These are phyloP conservation scores for Cremastinae sp. DNA, from an alignment of 2,888 invertebrate species.

Conservation along the genomic window DNA sequence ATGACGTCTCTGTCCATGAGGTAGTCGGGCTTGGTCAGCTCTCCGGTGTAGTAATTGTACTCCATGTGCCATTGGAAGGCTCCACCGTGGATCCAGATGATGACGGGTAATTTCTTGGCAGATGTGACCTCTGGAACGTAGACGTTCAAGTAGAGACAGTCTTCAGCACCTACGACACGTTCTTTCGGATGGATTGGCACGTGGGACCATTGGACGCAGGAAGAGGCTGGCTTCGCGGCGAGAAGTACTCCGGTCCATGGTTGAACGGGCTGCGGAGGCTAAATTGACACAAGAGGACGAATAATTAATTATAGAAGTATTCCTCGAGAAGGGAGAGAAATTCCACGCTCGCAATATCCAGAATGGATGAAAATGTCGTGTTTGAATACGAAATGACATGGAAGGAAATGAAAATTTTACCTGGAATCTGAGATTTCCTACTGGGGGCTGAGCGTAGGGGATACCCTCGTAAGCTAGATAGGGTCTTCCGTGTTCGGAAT, in stretches of 20 bases:
- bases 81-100: conserved; percentile 78
- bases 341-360: not conserved
- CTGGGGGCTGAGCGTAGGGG: conserved; percentile 73
- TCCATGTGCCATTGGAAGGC: conserved; percentile 83
- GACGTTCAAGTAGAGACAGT: conserved; percentile 75
- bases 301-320: not conserved
- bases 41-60: conserved; percentile 68
- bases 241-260: conserved; percentile 71
- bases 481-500: conserved; percentile 68
- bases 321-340: not conserved
- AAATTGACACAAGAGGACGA: not conserved
- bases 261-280: conserved; percentile 70
- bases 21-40: conserved; percentile 81
- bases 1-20: conserved; percentile 86
- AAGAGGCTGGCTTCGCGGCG: conserved; percentile 71
- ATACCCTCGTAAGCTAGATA: conserved; percentile 74
- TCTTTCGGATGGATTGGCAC: conserved; percentile 62
- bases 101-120: conserved; percentile 68
- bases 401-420: conserved; percentile 60
- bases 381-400: not conserved
- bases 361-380: not conserved
- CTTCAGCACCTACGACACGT: conserved; percentile 72
- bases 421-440: conserved; percentile 72
- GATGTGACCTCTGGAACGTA: conserved; percentile 69
- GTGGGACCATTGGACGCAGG: conserved; percentile 73